These are phyloP conservation scores for Eolophus roseicapilla DNA, from an alignment of 2,113 vertebrate species.

Conservation along the genomic window DNA sequence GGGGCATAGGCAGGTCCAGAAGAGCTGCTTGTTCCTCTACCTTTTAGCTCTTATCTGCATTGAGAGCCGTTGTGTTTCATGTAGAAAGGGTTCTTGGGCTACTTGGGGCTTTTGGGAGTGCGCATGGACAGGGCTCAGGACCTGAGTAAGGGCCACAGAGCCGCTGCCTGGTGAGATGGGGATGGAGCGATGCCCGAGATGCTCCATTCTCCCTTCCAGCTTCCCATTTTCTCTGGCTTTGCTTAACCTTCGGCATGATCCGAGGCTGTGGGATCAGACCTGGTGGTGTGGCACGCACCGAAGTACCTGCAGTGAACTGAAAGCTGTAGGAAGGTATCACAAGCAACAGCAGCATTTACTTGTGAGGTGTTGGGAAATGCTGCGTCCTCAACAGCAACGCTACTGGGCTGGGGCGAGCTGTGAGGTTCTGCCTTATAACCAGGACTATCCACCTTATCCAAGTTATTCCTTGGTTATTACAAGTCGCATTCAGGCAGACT, in stretches of 20 bases:
- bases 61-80: accelerated
- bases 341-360: accelerated
- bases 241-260: accelerated
- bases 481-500: not conserved
- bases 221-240: not conserved
- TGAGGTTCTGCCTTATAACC: not conserved
- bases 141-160: not conserved
- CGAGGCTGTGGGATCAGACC: not conserved
- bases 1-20: accelerated
- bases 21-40: accelerated
- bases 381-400: accelerated
- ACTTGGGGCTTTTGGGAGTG: accelerated
- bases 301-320: accelerated
- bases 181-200: accelerated
- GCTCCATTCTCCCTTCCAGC: not conserved
- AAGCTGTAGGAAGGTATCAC: accelerated
- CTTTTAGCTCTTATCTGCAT: accelerated
- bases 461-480: not conserved
- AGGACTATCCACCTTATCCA: too few relatives aligned
- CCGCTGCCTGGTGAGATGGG: accelerated
- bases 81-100: not conserved
- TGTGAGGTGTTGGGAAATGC: accelerated
- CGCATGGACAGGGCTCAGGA: accelerated
- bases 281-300: accelerated
- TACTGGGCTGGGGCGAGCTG: accelerated